Evolutionary conservation across 2,888 invertebrate species (phyloP).

Genomic region (Tiliacea aurago): DNA sequence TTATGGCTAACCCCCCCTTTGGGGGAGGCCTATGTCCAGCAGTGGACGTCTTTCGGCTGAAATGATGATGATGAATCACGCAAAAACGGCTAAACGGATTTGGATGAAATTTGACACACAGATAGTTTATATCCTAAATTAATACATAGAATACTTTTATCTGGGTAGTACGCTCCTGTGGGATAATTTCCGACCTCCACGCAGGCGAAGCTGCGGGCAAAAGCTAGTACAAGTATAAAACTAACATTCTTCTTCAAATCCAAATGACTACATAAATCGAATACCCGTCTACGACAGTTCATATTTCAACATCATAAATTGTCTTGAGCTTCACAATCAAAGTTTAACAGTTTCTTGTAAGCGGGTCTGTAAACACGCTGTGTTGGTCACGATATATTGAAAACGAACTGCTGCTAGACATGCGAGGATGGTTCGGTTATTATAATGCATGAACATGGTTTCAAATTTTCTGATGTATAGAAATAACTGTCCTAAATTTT

Average conservation of each 20-base stretch:
- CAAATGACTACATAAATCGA: constrained; percentile 19
- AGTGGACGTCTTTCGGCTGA: too few relatives aligned
- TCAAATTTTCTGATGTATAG: not conserved
- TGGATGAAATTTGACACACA: too few relatives aligned
- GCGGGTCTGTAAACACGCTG: constrained; percentile 79
- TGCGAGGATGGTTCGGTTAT: constrained; percentile 71
- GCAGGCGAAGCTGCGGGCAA: too few relatives aligned
- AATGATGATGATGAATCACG: too few relatives aligned
- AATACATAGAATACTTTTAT: too few relatives aligned
- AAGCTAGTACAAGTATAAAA: not conserved
- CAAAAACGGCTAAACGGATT: too few relatives aligned
- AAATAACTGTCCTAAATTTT: constrained; percentile 3
- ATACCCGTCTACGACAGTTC: constrained; percentile 28
- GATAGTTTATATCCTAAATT: too few relatives aligned
- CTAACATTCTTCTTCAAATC: not conserved
- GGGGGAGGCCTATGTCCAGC: too few relatives aligned
- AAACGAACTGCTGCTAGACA: constrained; percentile 80
- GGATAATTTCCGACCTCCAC: too few relatives aligned
- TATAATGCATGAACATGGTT: constrained; percentile 41
- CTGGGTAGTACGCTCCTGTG: too few relatives aligned
- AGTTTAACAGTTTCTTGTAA: constrained; percentile 80
- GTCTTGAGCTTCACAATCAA: constrained; percentile 75
- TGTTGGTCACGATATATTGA: constrained; percentile 84
- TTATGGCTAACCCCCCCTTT: too few relatives aligned
- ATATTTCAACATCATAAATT: constrained; percentile 61